Evolutionary conservation across 2,888 invertebrate genomes (phyloP), one percentile per base, ranked within the genome.

Genomic region (Dexiosoma caninum): DNA sequence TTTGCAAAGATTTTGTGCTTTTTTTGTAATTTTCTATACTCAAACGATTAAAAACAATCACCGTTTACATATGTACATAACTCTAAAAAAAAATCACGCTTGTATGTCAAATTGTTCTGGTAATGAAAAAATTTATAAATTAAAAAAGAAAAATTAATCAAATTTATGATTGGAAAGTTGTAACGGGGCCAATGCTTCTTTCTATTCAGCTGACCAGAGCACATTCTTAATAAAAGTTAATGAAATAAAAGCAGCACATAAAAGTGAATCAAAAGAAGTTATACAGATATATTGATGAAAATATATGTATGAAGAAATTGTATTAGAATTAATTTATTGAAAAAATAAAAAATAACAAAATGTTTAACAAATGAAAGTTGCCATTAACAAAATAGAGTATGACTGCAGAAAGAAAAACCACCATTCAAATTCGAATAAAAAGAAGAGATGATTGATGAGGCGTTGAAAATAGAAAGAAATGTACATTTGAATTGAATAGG

Each of bases 361-460:
- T 32, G 46, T 72, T 64, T 55, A 57, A 27, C 44, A 74, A 44
- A 74, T 64, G 72, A 74, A 74, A 64, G 72, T 64, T 74, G 35
- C 6, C 55, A 64, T 27, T 72, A 35, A 27, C 37, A 76, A 76
- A 69, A 44, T 76, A 19, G 59, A 76, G 59, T 67, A 60, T 60
- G 60, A 76, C 51, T 35, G 19, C 59, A 14, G 32, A 35, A 51
- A 51, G 8, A 32, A 30, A 3, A 62, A 62, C 12, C 53, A 42
- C 10, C 35, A 49, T 35, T 70, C 35, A 40, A 32, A 46, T 44
- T 23, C 10, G 21, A 35, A 72, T 4, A 40, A 12, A 37, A 51
- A 60, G n/a, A 72, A 49, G 55, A 64, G 35, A 51, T 69, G 67
- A 69, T 69, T 76, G 51, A 76, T 76, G 75, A 60, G 60, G 51